Base-by-base conservation (phyloP, 2,113 vertebrate genomes). In the Helogale parvula region DNA sequence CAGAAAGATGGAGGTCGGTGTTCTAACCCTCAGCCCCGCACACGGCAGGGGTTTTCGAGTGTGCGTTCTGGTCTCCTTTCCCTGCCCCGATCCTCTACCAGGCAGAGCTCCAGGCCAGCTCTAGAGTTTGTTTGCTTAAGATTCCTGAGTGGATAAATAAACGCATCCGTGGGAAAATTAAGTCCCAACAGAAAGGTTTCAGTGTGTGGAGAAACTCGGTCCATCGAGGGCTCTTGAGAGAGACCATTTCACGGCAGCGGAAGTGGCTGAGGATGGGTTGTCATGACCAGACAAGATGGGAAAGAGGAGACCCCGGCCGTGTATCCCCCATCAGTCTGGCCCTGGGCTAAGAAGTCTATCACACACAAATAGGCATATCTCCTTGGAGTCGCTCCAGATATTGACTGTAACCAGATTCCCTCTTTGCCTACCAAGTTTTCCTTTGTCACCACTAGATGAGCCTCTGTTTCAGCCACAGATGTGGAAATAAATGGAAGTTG, bases 401-500 rank as follows among this genome's bases (percentile, higher is more conserved):
- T 50, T 38, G 47, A 79, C 80, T 52, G 4, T 71, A 57, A 84
- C 84, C 87, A 54, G 23, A 31, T 63, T n/a, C 33, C 85, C 35
- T 65, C 81, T 86, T 65, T 74, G 72, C 84, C 81, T 68, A 29
- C 87, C 63, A 45, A 29, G 16, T 41, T 66, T 77, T 85, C 88
- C 8, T 1, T 85, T 54, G 38, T 88, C 77, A 81, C 66, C 7
- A 1, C 35, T 57, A 54, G 25, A 38, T 35, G 84, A 81, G 13
- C 33, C 69, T 85, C 45, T 77, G 69, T 74, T 80, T 95, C 79
- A 57, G 21, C 79, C 47, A 29, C 83, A 69, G 6, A 74, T 88
- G 54, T 45, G 71, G 72, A 95, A 95, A 35, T 92, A 96, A 94
- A 63, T 35, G 74, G 80, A 93, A 94, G n/a, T 93, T 68, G 83